These are phyloP conservation scores for Coreoperca whiteheadi DNA, from an alignment of 2,113 vertebrate genomes.

Conservation along the genomic window DNA sequence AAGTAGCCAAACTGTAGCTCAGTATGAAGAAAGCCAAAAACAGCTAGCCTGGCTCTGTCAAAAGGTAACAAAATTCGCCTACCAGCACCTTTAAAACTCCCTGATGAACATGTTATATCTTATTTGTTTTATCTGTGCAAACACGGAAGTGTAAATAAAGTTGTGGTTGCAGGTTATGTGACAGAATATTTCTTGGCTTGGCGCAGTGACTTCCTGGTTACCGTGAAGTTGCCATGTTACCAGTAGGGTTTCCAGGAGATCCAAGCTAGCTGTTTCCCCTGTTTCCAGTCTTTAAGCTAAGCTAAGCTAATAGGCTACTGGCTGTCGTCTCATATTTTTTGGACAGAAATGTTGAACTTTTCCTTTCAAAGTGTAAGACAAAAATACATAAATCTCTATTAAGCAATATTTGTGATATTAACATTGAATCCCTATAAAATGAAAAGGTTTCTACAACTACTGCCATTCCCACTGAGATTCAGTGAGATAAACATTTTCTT, in stretches of 20 bases:
- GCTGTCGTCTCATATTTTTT: neutral
- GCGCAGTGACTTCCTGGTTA: too few species aligned
- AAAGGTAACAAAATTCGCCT: neutral
- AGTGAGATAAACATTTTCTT: slow-evolving; percentile 33
- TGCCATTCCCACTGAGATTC: neutral
- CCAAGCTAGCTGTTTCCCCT: neutral
- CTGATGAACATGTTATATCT: neutral
- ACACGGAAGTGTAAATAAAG: neutral
- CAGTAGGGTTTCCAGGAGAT: neutral
- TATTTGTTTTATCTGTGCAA: neutral
- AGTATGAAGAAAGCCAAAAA: neutral
- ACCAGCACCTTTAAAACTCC: neutral
- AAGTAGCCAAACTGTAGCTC: too few species aligned
- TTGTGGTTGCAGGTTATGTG: neutral
- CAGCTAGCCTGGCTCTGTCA: neutral
- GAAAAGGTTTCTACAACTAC: neutral
- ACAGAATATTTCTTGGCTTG: neutral
- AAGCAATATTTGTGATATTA: neutral
- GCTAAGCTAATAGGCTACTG: neutral
- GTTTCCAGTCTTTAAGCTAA: neutral
- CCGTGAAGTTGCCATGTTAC: neutral
- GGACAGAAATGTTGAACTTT: neutral
- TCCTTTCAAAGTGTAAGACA: slow-evolving; percentile 23
- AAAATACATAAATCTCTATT: neutral
- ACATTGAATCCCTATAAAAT: slow-evolving; percentile 12